Evolutionary conservation across 2,797 vertebrate genomes (phyloP).

Genomic region (Sciaenops ocellatus): DNA sequence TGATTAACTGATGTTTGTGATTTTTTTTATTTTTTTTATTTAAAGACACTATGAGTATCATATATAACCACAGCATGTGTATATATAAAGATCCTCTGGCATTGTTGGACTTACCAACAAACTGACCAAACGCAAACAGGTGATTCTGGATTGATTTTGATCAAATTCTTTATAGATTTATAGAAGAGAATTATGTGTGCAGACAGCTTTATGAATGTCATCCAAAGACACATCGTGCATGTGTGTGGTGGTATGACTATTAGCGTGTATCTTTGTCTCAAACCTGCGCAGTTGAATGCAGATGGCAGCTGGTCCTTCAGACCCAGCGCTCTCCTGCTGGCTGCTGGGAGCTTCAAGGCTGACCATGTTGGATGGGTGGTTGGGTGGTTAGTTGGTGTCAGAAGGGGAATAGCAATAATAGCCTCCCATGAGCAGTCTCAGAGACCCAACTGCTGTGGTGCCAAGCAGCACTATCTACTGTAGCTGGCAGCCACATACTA

Average conservation of each 20-base stretch:
- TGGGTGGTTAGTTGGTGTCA: constrained; percentile 26
- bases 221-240: background rate
- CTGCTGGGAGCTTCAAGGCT: constrained; percentile 15
- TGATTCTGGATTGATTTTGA: background rate
- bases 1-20: background rate
- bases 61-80: background rate
- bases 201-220: background rate
- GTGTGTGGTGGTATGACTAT: background rate
- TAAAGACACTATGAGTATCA: background rate
- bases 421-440: constrained; percentile 32
- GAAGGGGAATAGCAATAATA: constrained; percentile 3
- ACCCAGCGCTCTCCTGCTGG: background rate
- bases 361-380: background rate
- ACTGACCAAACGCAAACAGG: background rate
- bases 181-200: background rate
- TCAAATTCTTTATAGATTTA: background rate
- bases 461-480: constrained; percentile 73
- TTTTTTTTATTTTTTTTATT: no score
- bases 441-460: constrained; percentile 53
- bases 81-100: background rate
- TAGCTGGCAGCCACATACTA: constrained; percentile 63
- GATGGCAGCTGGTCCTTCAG: constrained; percentile 17
- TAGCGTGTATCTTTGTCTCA: background rate
- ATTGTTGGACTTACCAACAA: background rate
- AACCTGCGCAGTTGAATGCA: constrained; percentile 3